A percentile compares a stretch with the other conserved stretches of the same genome.
Evolutionary conservation across 2,888 invertebrate species (phyloP).

Genomic region (Cryptophagus acutangulus): DNA sequence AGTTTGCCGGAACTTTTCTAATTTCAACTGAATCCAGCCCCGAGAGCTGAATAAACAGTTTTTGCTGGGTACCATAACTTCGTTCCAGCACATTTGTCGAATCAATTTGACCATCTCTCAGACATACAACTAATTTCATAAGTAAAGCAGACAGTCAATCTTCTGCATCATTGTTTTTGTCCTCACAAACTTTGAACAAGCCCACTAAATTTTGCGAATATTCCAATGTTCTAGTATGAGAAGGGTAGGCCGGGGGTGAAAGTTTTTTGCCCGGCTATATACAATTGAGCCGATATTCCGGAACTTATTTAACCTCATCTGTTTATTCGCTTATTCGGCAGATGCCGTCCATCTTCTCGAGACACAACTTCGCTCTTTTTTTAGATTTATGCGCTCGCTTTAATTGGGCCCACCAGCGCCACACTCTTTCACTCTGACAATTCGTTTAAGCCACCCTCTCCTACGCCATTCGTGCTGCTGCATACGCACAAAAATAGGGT

Average conservation of each 20-base stretch:
- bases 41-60: conserved; percentile 2
- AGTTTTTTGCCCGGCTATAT: conserved; percentile 31
- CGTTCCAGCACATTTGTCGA: conserved; percentile 32
- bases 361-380: conserved; percentile 32
- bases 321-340: conserved; percentile 41
- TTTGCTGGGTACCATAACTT: conserved; percentile 24
- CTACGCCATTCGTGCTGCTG: conserved; percentile 28
- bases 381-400: conserved; percentile 42
- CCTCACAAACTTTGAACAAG: conserved; percentile 23
- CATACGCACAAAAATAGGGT: conserved; percentile 45
- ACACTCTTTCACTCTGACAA: conserved; percentile 21
- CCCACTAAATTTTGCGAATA: conserved; percentile 31
- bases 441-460: conserved; percentile 34
- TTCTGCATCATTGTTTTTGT: conserved; percentile 38
- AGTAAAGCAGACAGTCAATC: conserved; percentile 34
- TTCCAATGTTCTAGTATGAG: no score
- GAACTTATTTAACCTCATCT: conserved; percentile 41
- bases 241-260: no score
- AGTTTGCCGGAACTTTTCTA: background rate
- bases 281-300: conserved; percentile 33
- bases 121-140: conserved; percentile 30
- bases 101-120: conserved; percentile 29
- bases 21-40: background rate
- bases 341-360: conserved; percentile 39
- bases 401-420: conserved; percentile 40